A percentile compares a stretch with the other conserved stretches of the same genome.
phyloP scores from a whole-genome alignment of 2,113 vertebrate species.

The Equus przewalskii region DNA sequence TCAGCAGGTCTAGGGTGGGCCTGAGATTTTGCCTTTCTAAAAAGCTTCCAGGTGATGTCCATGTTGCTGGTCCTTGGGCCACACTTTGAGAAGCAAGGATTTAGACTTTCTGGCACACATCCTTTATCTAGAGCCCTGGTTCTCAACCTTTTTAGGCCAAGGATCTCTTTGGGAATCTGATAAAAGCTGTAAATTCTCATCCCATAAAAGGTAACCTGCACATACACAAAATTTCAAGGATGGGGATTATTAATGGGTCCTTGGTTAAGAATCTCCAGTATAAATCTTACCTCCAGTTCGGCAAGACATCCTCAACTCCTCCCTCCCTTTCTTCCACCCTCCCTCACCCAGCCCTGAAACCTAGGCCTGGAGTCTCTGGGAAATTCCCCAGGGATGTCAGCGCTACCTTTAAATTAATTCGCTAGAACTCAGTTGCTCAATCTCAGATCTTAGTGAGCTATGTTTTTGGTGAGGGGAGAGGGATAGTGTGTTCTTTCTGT shows the following conservation, averaged over 20 bases:
- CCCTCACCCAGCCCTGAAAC: too few relatives aligned
- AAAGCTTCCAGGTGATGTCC: neutral
- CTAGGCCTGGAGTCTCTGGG: neutral
- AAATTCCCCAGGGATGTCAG: neutral
- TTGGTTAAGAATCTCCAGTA: conserved; percentile 34
- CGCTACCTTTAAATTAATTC: neutral
- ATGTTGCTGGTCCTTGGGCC: neutral
- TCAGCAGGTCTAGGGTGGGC: neutral
- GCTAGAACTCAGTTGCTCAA: neutral
- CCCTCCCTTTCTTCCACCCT: too few relatives aligned
- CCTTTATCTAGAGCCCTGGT: neutral
- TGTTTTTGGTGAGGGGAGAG: neutral
- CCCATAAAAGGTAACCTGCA: neutral
- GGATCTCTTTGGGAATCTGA: neutral
- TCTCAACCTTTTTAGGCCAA: conserved; percentile 5
- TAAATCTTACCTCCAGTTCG: neutral
- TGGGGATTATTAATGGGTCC: neutral
- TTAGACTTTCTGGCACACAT: neutral
- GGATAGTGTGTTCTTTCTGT: neutral
- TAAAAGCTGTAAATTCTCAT: neutral
- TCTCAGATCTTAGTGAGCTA: neutral
- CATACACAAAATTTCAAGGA: neutral
- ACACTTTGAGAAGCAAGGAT: neutral
- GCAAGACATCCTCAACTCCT: neutral
- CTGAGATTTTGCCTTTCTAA: neutral